Conservation (phyloP, 30 jellyfish, hydroid and myxozoan genomes). For the Cassiopea andromeda region DNA sequence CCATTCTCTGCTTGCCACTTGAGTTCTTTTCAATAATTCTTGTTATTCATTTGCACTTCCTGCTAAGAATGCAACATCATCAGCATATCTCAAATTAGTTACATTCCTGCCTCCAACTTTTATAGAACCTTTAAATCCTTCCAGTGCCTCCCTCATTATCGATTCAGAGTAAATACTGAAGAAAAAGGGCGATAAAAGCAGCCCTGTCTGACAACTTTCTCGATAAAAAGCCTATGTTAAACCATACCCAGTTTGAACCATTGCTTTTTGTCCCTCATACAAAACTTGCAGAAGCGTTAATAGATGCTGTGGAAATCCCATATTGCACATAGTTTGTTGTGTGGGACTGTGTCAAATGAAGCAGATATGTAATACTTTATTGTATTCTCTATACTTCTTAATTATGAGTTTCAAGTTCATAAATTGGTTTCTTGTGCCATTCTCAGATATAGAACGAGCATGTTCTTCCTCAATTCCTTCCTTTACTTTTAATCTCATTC, state of each 20-base stretch:
- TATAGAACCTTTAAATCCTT: background rate
- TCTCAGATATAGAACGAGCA: too few relatives aligned
- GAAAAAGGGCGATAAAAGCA: background rate
- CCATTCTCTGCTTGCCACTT: background rate
- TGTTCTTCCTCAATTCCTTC: too few relatives aligned
- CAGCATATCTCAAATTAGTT: background rate
- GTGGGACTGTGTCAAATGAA: too few relatives aligned
- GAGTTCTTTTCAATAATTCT: background rate
- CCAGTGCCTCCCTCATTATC: background rate
- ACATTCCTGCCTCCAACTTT: background rate
- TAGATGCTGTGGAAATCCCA: too few relatives aligned
- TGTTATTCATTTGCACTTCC: background rate
- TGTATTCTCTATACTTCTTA: too few relatives aligned
- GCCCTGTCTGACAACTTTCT: background rate
- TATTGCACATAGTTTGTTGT: too few relatives aligned
- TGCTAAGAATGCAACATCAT: background rate
- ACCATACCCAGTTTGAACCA: background rate
- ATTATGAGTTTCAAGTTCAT: too few relatives aligned
- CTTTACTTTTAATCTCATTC: too few relatives aligned
- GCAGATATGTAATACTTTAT: too few relatives aligned
- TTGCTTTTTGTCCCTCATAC: background rate
- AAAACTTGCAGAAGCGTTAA: too few relatives aligned
- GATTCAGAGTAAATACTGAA: background rate
- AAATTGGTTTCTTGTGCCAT: too few relatives aligned
- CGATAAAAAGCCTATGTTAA: background rate